A percentile compares a stretch with the other conserved stretches of the same genome.
These are phyloP conservation scores for Drosophila carrolli DNA, from an alignment of 1,140 invertebrate genomes.

Conservation along the genomic window DNA sequence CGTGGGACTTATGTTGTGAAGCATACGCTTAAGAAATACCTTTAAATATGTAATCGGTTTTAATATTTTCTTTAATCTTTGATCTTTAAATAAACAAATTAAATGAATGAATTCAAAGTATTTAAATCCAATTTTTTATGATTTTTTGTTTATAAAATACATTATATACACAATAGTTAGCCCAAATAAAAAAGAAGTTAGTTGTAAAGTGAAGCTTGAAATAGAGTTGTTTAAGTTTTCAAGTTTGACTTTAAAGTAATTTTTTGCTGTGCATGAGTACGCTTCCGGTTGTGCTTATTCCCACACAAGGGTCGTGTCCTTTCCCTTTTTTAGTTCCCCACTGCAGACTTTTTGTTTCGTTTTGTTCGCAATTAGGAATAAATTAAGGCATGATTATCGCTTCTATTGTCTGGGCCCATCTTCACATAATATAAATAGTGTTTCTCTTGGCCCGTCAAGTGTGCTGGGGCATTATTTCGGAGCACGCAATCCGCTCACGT, in stretches of 20 bases:
- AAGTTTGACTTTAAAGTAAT: not conserved
- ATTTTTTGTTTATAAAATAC: too few species aligned
- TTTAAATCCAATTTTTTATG: too few species aligned
- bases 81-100: not conserved
- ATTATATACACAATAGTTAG: too few species aligned
- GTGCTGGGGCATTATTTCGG: conserved; percentile 27
- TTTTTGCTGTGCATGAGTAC: conserved; percentile 1
- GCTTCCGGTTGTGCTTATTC: conserved; percentile 21
- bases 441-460: conserved; percentile 45
- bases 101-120: too few species aligned
- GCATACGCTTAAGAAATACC: not conserved
- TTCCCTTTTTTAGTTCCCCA: conserved; percentile 17
- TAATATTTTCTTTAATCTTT: not conserved
- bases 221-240: too few species aligned
- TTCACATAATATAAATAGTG: conserved; percentile 26
- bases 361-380: conserved; percentile 75
- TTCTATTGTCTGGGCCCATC: conserved; percentile 53
- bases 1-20: not conserved
- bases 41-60: not conserved
- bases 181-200: too few species aligned
- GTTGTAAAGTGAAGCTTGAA: too few species aligned
- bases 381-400: conserved; percentile 71
- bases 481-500: conserved; percentile 69
- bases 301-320: conserved; percentile 34
- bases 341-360: conserved; percentile 11